A percentile compares a stretch with the other conserved stretches of the same genome.
These are phyloP conservation scores for Oreotrochilus melanogaster DNA, from an alignment of 2,113 vertebrate genomes.

Conservation along the genomic window DNA sequence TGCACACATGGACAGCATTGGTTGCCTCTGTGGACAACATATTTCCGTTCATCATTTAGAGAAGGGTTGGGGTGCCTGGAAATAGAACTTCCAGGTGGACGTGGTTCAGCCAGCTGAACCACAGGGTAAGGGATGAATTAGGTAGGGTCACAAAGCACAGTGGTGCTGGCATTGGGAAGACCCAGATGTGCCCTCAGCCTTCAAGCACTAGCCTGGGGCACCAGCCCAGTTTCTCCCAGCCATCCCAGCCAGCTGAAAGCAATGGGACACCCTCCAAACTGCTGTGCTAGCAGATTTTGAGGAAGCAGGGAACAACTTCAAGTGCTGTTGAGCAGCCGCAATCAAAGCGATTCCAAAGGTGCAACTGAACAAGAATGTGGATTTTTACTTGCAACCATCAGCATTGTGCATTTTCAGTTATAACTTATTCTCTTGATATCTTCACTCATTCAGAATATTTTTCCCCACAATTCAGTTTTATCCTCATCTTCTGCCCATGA, in stretches of 20 bases:
- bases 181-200: rapidly evolving
- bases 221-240: neutral
- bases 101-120: neutral
- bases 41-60: neutral
- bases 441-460: neutral
- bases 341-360: neutral
- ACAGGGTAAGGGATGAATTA: neutral
- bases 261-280: neutral
- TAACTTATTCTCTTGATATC: neutral
- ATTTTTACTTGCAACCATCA: neutral
- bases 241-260: neutral
- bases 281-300: neutral
- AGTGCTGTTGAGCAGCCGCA: rapidly evolving
- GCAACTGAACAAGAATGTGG: neutral
- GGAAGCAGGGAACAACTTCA: neutral
- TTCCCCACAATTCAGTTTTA: neutral
- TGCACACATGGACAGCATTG: neutral
- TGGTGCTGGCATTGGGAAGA: rapidly evolving
- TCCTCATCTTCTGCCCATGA: neutral
- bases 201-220: rapidly evolving
- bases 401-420: neutral
- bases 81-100: neutral
- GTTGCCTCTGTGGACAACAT: neutral
- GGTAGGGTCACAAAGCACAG: rapidly evolving
- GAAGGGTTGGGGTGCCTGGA: neutral